Evolutionary conservation across 1,140 invertebrate species (phyloP).

Genomic region (Zaprionus lachaisei): DNA sequence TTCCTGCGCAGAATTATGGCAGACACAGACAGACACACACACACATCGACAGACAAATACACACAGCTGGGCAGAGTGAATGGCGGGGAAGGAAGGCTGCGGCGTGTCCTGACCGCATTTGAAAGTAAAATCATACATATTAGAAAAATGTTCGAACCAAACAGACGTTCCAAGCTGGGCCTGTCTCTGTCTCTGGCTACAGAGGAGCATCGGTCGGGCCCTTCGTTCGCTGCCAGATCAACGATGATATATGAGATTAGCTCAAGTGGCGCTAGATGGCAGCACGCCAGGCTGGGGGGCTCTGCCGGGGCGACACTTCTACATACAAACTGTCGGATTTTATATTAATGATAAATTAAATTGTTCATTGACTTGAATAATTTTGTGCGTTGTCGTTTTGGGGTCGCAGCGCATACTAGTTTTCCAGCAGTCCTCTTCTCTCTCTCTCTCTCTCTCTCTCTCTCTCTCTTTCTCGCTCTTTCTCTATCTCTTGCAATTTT

Average conservation of each 20-base stretch:
- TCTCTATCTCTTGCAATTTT: slow-evolving; percentile 17
- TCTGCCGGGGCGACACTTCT: slow-evolving; percentile 66
- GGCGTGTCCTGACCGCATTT: slow-evolving; percentile 60
- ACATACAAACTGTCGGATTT: slow-evolving; percentile 71
- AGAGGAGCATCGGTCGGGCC: slow-evolving; percentile 7
- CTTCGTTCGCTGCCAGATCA: slow-evolving; percentile 49
- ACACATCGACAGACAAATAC: neutral
- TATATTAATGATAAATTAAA: slow-evolving; percentile 84
- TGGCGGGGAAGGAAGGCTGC: neutral
- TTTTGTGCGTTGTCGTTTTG: slow-evolving; percentile 74
- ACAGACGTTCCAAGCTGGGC: slow-evolving; percentile 15
- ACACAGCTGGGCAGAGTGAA: slow-evolving; percentile 7
- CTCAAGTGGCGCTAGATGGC: slow-evolving; percentile 74
- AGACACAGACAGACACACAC: slow-evolving; percentile 3
- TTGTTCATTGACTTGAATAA: slow-evolving; percentile 83
- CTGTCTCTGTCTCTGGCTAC: no score
- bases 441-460: neutral
- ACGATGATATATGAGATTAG: slow-evolving; percentile 81
- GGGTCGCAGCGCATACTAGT: slow-evolving; percentile 59
- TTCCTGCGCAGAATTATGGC: slow-evolving; percentile 75
- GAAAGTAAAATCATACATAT: slow-evolving; percentile 83
- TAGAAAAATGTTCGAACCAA: slow-evolving; percentile 65
- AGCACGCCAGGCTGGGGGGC: slow-evolving; percentile 57
- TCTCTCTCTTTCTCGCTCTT: neutral
- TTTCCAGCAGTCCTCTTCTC: slow-evolving; percentile 6